phyloP scores from a whole-genome alignment of 2,797 vertebrate species.

The Eulemur mongoz region DNA sequence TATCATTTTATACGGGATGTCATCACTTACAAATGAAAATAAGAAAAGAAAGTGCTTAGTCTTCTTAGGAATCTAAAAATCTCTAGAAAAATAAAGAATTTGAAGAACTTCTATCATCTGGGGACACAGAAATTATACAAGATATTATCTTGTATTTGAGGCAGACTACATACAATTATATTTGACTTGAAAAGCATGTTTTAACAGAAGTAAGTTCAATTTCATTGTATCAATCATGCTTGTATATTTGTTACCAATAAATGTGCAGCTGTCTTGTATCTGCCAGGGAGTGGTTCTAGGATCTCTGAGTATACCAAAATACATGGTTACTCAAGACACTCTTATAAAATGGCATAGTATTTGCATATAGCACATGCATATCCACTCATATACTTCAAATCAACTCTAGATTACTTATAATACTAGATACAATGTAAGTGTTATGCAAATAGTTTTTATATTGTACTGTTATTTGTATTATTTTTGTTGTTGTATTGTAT shows the following conservation, averaged over 20 bases:
- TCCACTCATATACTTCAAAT: not conserved
- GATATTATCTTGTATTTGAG: not conserved
- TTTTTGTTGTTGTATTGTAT: not conserved
- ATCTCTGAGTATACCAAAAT: not conserved
- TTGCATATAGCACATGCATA: not conserved
- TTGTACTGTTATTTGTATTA: not conserved
- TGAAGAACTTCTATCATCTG: not conserved
- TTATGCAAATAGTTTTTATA: not conserved
- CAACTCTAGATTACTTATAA: not conserved
- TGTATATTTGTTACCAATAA: not conserved
- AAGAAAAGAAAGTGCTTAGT: not conserved
- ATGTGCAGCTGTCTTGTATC: not conserved
- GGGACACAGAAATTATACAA: not conserved
- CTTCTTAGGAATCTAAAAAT: conserved; percentile 20
- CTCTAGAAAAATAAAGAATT: conserved; percentile 13
- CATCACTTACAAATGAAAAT: conserved; percentile 34
- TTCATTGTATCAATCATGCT: not conserved
- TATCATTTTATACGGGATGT: conserved; percentile 24
- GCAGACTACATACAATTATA: not conserved
- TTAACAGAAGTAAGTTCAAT: not conserved
- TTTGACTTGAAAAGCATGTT: not conserved
- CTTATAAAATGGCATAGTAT: not conserved
- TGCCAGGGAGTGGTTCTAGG: not conserved
- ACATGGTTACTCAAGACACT: not conserved
- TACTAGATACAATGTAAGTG: not conserved